Evolutionary conservation across 2,113 vertebrate genomes (phyloP).

Genomic region (Acrocephalus kingi): DNA sequence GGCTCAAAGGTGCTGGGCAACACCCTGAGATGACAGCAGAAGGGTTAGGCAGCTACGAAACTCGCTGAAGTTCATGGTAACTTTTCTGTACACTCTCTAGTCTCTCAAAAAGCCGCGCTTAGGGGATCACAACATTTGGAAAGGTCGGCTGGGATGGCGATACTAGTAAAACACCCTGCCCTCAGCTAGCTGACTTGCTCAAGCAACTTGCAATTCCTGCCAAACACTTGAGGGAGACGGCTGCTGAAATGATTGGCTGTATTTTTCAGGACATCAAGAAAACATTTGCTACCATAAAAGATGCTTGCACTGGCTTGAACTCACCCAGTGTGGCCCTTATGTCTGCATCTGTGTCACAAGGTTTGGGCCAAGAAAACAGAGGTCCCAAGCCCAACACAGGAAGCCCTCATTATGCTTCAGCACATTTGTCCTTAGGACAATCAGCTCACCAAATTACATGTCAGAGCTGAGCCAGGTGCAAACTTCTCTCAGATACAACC

Average conservation of each 20-base stretch:
- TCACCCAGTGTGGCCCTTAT: accelerated
- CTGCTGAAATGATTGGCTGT: not conserved
- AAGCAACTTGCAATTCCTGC: not conserved
- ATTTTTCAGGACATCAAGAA: not conserved
- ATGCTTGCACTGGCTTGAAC: not conserved
- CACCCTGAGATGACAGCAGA: not conserved
- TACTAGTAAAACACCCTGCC: not conserved
- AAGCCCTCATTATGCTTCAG: not conserved
- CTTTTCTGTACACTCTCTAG: not conserved
- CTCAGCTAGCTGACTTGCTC: not conserved
- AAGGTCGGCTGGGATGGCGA: not conserved
- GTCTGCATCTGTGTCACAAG: not conserved
- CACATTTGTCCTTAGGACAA: not conserved
- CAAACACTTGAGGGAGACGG: not conserved
- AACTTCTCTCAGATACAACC: not conserved
- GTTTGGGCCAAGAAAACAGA: not conserved
- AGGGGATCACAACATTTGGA: not conserved
- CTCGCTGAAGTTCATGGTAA: not conserved
- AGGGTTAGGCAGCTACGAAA: accelerated
- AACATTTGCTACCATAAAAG: not conserved
- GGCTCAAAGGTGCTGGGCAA: not conserved
- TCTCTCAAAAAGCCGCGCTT: not conserved
- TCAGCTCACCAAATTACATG: not conserved
- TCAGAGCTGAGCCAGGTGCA: not conserved
- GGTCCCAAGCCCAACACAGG: not conserved